A percentile compares a stretch with the other conserved stretches of the same genome.
Evolutionary conservation across 2,113 vertebrate species (phyloP).

Genomic region (Suricata suricatta): DNA sequence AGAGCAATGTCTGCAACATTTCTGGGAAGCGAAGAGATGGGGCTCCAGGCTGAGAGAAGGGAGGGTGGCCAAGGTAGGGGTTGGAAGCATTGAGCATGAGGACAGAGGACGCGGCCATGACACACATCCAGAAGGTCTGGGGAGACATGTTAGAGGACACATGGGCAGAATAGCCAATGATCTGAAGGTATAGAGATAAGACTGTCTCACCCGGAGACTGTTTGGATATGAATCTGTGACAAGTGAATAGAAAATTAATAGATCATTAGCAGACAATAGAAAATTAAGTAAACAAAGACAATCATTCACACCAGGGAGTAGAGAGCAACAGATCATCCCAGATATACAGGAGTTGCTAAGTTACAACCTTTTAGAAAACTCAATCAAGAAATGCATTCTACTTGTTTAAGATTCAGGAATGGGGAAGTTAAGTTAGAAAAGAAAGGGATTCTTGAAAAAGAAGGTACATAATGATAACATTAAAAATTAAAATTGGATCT

Average conservation of each 20-base stretch:
- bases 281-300: not conserved
- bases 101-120: no score
- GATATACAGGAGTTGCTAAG: not conserved
- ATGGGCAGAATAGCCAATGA: not conserved
- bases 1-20: not conserved
- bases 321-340: not conserved
- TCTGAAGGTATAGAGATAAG: not conserved
- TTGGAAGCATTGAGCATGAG: not conserved
- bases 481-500: not conserved
- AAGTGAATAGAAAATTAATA: not conserved
- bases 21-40: no score
- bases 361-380: not conserved
- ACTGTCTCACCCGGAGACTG: not conserved
- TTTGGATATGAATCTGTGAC: not conserved
- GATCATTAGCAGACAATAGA: not conserved
- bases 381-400: not conserved
- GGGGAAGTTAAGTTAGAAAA: not conserved
- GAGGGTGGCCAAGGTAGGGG: not conserved
- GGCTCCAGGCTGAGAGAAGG: no score
- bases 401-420: not conserved
- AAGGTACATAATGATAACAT: not conserved
- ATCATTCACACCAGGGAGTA: not conserved
- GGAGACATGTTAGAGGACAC: not conserved
- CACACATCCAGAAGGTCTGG: not conserved
- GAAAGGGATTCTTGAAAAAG: not conserved